Percentiles rank a stretch among this genome's conserved stretches.
These are phyloP conservation scores for Cynoglossus semilaevis DNA, from an alignment of 2,113 vertebrate genomes.

Conservation along the genomic window DNA sequence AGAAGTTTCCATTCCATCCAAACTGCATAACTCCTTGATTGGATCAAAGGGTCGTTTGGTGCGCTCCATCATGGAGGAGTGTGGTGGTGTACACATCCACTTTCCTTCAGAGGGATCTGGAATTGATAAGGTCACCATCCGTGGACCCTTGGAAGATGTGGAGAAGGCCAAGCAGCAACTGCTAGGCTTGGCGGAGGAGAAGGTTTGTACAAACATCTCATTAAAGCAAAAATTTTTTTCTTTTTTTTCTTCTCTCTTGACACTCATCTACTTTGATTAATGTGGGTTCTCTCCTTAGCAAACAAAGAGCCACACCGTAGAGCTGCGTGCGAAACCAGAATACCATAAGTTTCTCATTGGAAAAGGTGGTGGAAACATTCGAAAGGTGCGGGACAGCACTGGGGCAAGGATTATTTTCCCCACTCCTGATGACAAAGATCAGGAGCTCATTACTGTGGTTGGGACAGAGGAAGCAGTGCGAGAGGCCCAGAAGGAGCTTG, in stretches of 20 bases:
- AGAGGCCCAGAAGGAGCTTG: conserved; percentile 91
- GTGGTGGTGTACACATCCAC: conserved; percentile 97
- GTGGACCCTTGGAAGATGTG: conserved; percentile 92
- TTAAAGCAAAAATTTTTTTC: conserved; percentile 10
- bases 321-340: conserved; percentile 94
- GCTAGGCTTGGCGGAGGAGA: conserved; percentile 95
- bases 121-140: conserved; percentile 93
- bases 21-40: conserved; percentile 95
- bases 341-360: conserved; percentile 99
- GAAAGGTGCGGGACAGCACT: conserved; percentile 93
- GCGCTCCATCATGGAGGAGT: conserved; percentile 98
- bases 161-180: conserved; percentile 95
- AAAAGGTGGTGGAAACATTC: conserved; percentile 94
- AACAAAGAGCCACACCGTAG: conserved; percentile 93
- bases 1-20: conserved; percentile 95
- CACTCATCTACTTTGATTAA: background rate
- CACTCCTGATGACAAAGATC: conserved; percentile 89
- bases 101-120: conserved; percentile 96
- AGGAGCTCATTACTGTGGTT: conserved; percentile 95
- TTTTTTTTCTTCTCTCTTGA: no score
- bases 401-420: conserved; percentile 97
- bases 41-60: conserved; percentile 97
- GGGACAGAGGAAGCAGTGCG: conserved; percentile 93
- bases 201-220: conserved; percentile 78
- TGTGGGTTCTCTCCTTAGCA: conserved; percentile 75